phyloP scores from a whole-genome alignment of 2,888 invertebrate species.

The Muschampia plurimacula region DNA sequence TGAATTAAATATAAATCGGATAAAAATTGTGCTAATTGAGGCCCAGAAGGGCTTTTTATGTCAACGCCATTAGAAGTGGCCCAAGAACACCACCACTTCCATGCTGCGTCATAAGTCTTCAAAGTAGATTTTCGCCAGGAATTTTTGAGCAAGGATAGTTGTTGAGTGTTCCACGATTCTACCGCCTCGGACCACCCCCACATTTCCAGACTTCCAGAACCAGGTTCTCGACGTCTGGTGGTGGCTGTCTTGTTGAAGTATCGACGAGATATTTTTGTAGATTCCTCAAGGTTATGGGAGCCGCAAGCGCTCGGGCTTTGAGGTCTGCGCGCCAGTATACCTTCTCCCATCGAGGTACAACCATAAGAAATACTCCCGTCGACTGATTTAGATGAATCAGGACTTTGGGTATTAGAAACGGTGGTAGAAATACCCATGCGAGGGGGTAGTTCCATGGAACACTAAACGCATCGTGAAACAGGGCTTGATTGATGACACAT shows the following conservation, averaged over 20 bases:
- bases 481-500: constrained; percentile 24
- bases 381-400: constrained; percentile 44
- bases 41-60: constrained; percentile 20
- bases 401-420: constrained; percentile 46
- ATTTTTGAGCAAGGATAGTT: constrained; percentile 3
- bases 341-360: constrained; percentile 44
- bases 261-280: constrained; percentile 22
- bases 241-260: constrained; percentile 23
- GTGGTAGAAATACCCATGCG: constrained; percentile 48
- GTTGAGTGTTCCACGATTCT: background rate
- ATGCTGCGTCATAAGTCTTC: constrained; percentile 36
- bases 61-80: constrained; percentile 7
- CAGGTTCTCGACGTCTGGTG: constrained; percentile 12
- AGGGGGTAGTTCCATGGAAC: constrained; percentile 42
- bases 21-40: constrained; percentile 28
- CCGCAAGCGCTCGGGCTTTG: constrained; percentile 36
- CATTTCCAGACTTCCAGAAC: constrained; percentile 31
- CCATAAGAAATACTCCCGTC: constrained; percentile 42
- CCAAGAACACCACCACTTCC: constrained; percentile 35
- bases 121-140: constrained; percentile 36
- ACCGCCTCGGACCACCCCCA: constrained; percentile 29
- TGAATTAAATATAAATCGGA: constrained; percentile 35
- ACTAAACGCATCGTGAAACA: constrained; percentile 35
- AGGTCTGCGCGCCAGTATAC: constrained; percentile 47
- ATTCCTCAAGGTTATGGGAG: constrained; percentile 33